These are phyloP conservation scores for Brachionus manjavacas DNA, from an alignment of 1,140 invertebrate species.

Conservation along the genomic window DNA sequence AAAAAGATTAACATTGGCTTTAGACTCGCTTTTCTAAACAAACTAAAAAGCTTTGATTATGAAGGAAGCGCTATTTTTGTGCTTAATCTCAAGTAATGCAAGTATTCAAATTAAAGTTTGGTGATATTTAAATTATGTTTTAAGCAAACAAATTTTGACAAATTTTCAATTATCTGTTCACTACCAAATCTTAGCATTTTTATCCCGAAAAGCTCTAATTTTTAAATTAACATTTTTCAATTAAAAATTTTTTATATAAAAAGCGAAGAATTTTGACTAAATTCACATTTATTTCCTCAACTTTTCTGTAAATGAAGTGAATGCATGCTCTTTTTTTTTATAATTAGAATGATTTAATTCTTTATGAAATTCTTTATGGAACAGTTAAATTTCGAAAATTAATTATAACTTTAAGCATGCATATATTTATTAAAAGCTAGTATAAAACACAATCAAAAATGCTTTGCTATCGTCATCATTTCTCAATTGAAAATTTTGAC, in stretches of 20 bases:
- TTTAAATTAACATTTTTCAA: slow-evolving; percentile 6
- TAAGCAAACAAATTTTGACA: neutral
- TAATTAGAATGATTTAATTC: slow-evolving; percentile 2
- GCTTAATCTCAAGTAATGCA: neutral
- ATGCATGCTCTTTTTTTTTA: neutral
- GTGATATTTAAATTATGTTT: neutral
- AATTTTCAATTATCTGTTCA: neutral
- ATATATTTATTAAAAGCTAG: neutral
- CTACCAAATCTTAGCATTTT: neutral
- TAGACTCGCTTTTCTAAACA: neutral
- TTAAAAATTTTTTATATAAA: neutral
- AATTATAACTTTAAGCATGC: neutral
- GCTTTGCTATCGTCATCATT: neutral
- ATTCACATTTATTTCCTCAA: neutral
- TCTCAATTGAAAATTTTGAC: neutral
- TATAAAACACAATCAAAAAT: neutral
- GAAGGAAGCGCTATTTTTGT: neutral
- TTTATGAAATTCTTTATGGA: neutral
- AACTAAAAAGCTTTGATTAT: neutral
- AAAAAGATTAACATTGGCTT: neutral
- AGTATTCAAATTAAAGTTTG: neutral
- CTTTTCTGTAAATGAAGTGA: neutral
- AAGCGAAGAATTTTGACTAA: neutral
- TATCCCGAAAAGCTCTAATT: neutral
- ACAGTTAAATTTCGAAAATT: neutral